Evolutionary conservation across 2,113 vertebrate species (phyloP), one percentile per base, ranked within the genome.

Genomic region (Nannobrachium achirus): DNA sequence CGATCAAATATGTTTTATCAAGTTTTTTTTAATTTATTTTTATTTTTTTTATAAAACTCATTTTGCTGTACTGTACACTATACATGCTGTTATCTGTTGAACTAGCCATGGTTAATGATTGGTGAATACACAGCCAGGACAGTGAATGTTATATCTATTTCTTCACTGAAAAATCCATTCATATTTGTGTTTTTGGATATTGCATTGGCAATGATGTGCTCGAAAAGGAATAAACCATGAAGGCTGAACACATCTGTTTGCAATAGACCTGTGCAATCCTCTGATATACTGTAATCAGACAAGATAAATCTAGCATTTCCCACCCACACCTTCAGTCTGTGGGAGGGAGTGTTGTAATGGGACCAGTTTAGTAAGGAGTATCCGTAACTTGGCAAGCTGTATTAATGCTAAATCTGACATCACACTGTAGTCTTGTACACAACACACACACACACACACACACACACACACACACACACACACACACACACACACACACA

Each of bases 31-130:
- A 46, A 8, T 46, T 46, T 46, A 3, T 25, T 33, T 33, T 33
- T 33, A 1, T 46, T 14, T 25, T 33, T 33, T 33, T 33, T 2
- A 33, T 33, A 33, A 5, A 33, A 33, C 25, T 33, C 41, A 44
- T 44, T 44, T 11, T 10, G 1, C 41, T 6, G 42, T 44, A 33
- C 25, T 5, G 25, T 33, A 33, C 25, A 33, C 25, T 33, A 3
- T 33, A 3, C 14, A 3, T 8, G 4, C 6, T 50, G 18, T 11
- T 6, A 18, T 16, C 15, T 18, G 10, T 45, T 45, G 1, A 13
- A 18, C 10, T 7, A 44, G 40, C 57, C 57, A 8, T 60, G 10
- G 57, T 60, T 60, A 45, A 20, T 60, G 57, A 44, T 60, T 60
- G 4, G 14, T 15, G 2, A 41, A 41, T 20, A 1, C 50, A 6